phyloP scores from a whole-genome alignment of 2,888 invertebrate species.

The Cryptus viduatorius region DNA sequence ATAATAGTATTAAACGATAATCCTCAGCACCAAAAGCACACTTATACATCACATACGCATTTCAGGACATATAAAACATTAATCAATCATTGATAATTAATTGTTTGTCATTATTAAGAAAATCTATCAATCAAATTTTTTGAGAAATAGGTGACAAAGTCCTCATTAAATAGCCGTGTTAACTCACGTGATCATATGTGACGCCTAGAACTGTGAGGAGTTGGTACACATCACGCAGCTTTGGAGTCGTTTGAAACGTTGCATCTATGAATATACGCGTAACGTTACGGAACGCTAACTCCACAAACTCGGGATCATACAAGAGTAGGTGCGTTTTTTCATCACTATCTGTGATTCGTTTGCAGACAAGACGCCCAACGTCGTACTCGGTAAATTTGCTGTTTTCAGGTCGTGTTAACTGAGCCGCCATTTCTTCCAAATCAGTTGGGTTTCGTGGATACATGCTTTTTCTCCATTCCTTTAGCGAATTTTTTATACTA shows the following conservation, averaged over 20 bases:
- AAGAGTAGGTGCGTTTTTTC: conserved; percentile 22
- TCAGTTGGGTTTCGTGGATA: conserved; percentile 22
- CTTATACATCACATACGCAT: too few relatives aligned
- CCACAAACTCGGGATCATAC: conserved; percentile 25
- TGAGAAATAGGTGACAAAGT: too few relatives aligned
- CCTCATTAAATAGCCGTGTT: too few relatives aligned
- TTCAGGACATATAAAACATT: too few relatives aligned
- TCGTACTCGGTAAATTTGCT: conserved; percentile 9
- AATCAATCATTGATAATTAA: too few relatives aligned
- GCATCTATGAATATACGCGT: conserved; percentile 49
- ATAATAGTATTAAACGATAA: too few relatives aligned
- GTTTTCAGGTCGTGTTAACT: conserved; percentile 30
- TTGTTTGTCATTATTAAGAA: too few relatives aligned
- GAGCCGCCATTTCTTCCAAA: conserved; percentile 5
- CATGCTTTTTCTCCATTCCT: conserved; percentile 24
- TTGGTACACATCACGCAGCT: not conserved
- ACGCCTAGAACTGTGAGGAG: too few relatives aligned
- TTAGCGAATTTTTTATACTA: conserved; percentile 1
- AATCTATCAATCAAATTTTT: too few relatives aligned
- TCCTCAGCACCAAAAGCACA: too few relatives aligned
- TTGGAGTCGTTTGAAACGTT: conserved; percentile 44
- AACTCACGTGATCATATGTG: too few relatives aligned
- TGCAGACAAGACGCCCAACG: not conserved
- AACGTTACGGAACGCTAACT: conserved; percentile 9
- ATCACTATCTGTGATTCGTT: not conserved